A percentile compares a stretch with the other conserved stretches of the same genome.
Conservation (phyloP, 2,797 vertebrate species). For the Propithecus deckenii region DNA sequence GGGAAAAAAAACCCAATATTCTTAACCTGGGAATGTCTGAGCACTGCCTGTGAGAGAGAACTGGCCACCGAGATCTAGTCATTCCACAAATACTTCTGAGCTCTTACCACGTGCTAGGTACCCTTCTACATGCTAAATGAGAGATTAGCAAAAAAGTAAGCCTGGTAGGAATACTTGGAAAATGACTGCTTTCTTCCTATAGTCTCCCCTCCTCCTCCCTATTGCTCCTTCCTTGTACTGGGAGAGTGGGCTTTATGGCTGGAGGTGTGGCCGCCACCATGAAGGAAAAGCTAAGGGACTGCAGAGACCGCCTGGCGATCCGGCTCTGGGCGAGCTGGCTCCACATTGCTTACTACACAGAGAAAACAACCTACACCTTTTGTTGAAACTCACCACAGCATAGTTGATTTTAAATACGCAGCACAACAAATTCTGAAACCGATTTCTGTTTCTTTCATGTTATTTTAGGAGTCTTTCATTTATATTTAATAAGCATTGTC, state of each 20-base stretch:
- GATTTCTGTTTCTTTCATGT: not conserved
- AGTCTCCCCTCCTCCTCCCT: not conserved
- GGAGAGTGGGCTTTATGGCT: not conserved
- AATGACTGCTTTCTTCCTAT: not conserved
- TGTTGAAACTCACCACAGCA: not conserved
- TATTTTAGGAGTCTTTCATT: not conserved
- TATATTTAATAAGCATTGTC: not conserved
- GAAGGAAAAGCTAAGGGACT: not conserved
- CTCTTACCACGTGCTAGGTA: too few relatives aligned
- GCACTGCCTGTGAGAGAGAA: too few relatives aligned
- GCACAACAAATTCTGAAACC: not conserved
- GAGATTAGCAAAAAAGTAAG: not conserved
- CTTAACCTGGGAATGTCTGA: not conserved
- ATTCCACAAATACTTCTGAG: not conserved
- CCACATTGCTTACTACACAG: not conserved
- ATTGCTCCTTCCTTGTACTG: not conserved
- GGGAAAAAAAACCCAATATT: not conserved
- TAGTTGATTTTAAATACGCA: not conserved
- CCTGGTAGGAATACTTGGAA: not conserved
- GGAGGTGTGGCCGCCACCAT: rapidly evolving
- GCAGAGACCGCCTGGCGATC: not conserved
- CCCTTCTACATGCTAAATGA: not conserved
- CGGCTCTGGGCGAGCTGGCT: too few relatives aligned
- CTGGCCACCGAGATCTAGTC: not conserved
- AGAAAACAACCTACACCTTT: not conserved